These are phyloP conservation scores for Epinotia brunnichana DNA, from an alignment of 2,888 invertebrate genomes.

Conservation along the genomic window DNA sequence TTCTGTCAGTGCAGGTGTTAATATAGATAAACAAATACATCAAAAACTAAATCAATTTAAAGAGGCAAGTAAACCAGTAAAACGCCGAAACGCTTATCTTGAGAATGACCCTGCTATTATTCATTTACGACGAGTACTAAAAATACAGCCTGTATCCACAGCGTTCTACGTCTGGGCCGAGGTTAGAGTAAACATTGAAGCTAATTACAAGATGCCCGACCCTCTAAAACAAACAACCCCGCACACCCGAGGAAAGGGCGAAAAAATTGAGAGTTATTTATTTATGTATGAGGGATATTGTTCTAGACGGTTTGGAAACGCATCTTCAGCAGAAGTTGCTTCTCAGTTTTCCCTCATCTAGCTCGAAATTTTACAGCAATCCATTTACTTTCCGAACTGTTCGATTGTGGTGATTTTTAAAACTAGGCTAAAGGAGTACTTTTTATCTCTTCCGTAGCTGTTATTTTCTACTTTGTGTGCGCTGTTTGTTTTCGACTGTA, in stretches of 20 bases:
- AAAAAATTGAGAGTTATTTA: constrained; percentile 29
- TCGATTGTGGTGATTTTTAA: no score
- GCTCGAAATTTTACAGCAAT: no score
- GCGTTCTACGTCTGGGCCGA: constrained; percentile 44
- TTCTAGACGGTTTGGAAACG: neutral
- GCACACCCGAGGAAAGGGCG: constrained; percentile 16
- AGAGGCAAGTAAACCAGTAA: neutral
- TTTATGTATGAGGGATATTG: constrained; percentile 2
- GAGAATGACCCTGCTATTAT: neutral
- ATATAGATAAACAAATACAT: no score
- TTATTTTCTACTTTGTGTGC: no score
- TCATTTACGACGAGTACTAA: neutral
- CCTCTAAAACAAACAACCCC: constrained; percentile 60
- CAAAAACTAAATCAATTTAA: no score
- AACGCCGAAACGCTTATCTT: neutral
- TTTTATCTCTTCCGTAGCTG: no score
- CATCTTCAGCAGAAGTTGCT: no score
- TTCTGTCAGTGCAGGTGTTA: no score
- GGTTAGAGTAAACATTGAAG: constrained; percentile 61
- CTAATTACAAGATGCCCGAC: constrained; percentile 67
- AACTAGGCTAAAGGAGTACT: no score
- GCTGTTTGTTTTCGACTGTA: no score
- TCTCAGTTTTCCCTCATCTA: no score
- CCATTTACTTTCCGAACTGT: no score
- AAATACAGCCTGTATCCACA: constrained; percentile 3